Evolutionary conservation across 2,113 vertebrate species (phyloP).

Genomic region (Tichodroma muraria): DNA sequence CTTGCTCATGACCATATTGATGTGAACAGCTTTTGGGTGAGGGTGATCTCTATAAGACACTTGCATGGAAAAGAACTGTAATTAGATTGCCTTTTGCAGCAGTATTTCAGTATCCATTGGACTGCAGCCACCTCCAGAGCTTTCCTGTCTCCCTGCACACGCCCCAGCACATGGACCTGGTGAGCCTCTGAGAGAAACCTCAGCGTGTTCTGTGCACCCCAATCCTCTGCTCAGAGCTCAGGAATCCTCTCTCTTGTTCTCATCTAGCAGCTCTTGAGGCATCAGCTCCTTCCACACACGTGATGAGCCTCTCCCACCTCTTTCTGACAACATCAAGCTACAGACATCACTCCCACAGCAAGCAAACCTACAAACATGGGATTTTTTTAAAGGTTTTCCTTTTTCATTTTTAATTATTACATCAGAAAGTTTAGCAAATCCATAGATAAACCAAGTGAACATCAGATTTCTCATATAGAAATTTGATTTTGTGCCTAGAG

Average conservation of each 20-base stretch:
- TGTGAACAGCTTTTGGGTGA: not conserved
- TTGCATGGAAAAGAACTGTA: not conserved
- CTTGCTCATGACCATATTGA: not conserved
- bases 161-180: accelerated
- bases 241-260: not conserved
- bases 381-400: not conserved
- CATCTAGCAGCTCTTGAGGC: not conserved
- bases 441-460: not conserved
- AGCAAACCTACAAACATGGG: not conserved
- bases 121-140: not conserved
- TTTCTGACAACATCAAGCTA: not conserved
- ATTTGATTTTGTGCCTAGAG: not conserved
- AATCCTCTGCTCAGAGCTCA: not conserved
- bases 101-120: not conserved
- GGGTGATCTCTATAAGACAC: no score
- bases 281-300: not conserved
- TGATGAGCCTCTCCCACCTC: not conserved
- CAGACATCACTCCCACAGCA: not conserved
- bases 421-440: not conserved
- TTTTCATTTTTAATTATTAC: not conserved
- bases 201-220: accelerated
- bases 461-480: not conserved
- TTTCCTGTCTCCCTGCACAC: not conserved
- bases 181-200: not conserved
- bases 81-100: not conserved